Conservation (phyloP, 1,140 invertebrate genomes). For the Daktulosphaira vitifoliae region DNA sequence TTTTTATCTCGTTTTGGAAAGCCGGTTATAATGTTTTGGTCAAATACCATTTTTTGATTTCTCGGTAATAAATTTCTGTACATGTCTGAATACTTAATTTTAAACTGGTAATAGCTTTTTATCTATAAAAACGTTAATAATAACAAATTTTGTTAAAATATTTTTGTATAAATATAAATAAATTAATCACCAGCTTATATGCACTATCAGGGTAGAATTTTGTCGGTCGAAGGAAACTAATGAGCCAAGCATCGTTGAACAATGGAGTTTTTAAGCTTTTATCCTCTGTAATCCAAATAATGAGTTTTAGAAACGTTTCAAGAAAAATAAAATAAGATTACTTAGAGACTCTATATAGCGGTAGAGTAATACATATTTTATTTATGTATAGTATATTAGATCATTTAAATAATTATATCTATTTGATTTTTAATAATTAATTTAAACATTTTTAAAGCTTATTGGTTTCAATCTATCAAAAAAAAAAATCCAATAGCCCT, state of each 20-base stretch:
- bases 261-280: conserved; percentile 56
- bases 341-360: too few species aligned
- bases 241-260: conserved; percentile 62
- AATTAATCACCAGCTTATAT: conserved; percentile 52
- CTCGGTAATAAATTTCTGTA: conserved; percentile 61
- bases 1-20: conserved; percentile 64
- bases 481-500: too few species aligned
- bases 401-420: too few species aligned
- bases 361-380: too few species aligned
- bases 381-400: too few species aligned
- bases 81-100: conserved; percentile 61
- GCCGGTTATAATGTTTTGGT: conserved; percentile 65
- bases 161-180: too few species aligned
- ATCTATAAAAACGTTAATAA: conserved; percentile 48
- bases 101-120: conserved; percentile 69
- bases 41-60: conserved; percentile 64
- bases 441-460: too few species aligned
- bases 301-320: too few species aligned
- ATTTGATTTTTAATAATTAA: too few species aligned
- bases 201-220: conserved; percentile 75
- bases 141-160: too few species aligned
- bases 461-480: too few species aligned
- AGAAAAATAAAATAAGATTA: too few species aligned
- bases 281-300: conserved; percentile 62
- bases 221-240: conserved; percentile 64